phyloP scores from a whole-genome alignment of 2,113 vertebrate species.

The Saguinus imperator region DNA sequence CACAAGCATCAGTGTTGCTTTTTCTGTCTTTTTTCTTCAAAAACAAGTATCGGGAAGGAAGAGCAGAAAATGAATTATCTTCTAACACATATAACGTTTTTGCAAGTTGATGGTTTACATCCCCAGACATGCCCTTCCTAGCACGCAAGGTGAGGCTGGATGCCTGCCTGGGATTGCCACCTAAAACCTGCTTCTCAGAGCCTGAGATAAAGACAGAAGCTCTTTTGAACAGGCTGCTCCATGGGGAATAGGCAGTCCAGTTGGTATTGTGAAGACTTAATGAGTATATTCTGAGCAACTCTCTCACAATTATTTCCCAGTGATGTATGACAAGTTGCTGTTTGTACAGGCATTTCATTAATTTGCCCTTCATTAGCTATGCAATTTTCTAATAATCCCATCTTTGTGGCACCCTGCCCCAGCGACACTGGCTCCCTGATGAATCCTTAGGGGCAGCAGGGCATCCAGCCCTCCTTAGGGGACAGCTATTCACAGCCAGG shows the following conservation, averaged over 20 bases:
- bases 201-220: accelerated
- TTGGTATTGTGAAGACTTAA: conserved; percentile 72
- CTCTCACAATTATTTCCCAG: conserved; percentile 80
- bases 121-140: background rate
- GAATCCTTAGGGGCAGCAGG: conserved; percentile 8
- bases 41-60: background rate
- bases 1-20: background rate
- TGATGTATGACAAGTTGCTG: conserved; percentile 82
- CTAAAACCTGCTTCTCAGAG: background rate
- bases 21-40: background rate
- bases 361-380: conserved; percentile 83
- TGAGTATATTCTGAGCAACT: conserved; percentile 71
- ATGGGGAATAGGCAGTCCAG: background rate
- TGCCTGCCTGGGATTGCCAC: background rate
- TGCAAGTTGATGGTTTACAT: background rate
- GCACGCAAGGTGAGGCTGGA: background rate
- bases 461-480: background rate
- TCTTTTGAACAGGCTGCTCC: background rate
- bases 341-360: conserved; percentile 80
- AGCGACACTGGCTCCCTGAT: conserved; percentile 55
- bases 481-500: conserved; percentile 62
- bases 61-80: background rate
- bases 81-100: background rate
- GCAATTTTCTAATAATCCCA: conserved; percentile 83
- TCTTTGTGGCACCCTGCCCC: conserved; percentile 75